Conservation (phyloP, 2,888 invertebrate species). For the Drosophila austrosaltans region DNA sequence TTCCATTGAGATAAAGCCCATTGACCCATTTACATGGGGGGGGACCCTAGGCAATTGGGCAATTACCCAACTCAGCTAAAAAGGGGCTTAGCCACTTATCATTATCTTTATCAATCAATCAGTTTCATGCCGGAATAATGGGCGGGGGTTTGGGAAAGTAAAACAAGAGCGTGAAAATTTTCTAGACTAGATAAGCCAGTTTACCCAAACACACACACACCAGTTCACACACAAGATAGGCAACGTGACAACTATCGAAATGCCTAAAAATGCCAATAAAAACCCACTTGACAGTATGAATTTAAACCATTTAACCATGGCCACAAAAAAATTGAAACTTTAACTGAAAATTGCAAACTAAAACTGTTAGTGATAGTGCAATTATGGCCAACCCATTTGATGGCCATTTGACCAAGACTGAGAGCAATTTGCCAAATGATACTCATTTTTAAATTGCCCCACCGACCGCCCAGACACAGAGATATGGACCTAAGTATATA, state of each 20-base stretch:
- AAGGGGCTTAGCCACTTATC: slow-evolving; percentile 52
- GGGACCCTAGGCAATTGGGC: slow-evolving; percentile 16
- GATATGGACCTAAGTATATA: not conserved
- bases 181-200: slow-evolving; percentile 57
- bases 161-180: slow-evolving; percentile 47
- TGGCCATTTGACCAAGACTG: slow-evolving; percentile 52
- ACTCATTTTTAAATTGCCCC: slow-evolving; percentile 45
- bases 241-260: slow-evolving; percentile 51
- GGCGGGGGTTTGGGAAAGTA: slow-evolving; percentile 37
- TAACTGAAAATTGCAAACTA: not conserved
- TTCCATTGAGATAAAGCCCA: slow-evolving; percentile 58
- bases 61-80: slow-evolving; percentile 27
- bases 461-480: slow-evolving; percentile 12
- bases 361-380: slow-evolving; percentile 24
- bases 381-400: slow-evolving; percentile 49
- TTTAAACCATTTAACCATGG: slow-evolving; percentile 10
- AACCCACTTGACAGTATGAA: slow-evolving; percentile 22
- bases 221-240: not conserved
- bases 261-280: slow-evolving; percentile 26
- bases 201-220: slow-evolving; percentile 8
- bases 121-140: slow-evolving; percentile 26
- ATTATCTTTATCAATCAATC: slow-evolving; percentile 65
- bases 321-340: slow-evolving; percentile 4
- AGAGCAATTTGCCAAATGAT: slow-evolving; percentile 57
- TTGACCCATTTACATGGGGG: slow-evolving; percentile 64